phyloP scores from a whole-genome alignment of 1,140 invertebrate species.

The Neotoxoptera formosana region DNA sequence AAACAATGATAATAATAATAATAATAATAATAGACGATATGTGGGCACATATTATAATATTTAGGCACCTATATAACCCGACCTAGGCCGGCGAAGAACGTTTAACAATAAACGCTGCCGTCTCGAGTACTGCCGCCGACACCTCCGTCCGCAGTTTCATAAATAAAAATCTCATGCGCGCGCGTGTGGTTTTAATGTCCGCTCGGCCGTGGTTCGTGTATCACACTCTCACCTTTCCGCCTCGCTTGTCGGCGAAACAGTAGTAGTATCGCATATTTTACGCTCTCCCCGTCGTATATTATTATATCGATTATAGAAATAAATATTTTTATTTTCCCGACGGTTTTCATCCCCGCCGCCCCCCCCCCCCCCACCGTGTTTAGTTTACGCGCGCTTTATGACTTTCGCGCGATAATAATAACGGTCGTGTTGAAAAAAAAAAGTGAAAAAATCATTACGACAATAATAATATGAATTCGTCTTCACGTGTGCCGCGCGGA shows the following conservation, averaged over 20 bases:
- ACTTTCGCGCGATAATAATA: background rate
- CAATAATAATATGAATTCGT: conserved; percentile 21
- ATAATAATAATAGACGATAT: too few species aligned
- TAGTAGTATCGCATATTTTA: too few species aligned
- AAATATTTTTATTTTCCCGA: background rate
- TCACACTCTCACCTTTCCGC: background rate
- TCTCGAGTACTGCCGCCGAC: background rate
- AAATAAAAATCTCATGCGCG: too few species aligned
- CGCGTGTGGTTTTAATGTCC: background rate
- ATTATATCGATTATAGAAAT: background rate
- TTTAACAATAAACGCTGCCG: background rate
- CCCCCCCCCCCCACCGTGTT: background rate
- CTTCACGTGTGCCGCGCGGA: background rate
- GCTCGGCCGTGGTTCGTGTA: background rate
- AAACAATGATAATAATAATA: background rate
- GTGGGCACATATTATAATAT: too few species aligned
- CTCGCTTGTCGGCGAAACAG: too few species aligned
- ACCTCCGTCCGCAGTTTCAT: background rate
- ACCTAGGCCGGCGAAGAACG: background rate
- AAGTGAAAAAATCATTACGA: background rate
- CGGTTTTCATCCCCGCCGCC: too few species aligned
- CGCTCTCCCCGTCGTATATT: too few species aligned
- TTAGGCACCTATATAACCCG: too few species aligned
- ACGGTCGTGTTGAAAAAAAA: background rate
- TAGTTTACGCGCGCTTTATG: background rate